Evolutionary conservation across 2,113 vertebrate genomes (phyloP).

Genomic region (Myotis davidii): DNA sequence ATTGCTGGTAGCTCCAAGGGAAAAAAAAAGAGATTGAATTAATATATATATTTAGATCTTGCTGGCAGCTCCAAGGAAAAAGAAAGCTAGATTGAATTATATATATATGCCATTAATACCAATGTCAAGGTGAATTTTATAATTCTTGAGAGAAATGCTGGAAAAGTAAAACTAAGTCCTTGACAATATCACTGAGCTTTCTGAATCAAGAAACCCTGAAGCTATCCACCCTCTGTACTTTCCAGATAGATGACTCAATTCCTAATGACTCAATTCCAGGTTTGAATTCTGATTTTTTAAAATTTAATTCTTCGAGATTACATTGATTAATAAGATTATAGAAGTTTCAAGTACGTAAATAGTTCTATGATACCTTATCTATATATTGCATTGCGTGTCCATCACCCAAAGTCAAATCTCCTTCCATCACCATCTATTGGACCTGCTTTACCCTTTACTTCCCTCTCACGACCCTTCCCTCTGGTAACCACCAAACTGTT

Average conservation of each 20-base stretch:
- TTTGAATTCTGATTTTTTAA: neutral
- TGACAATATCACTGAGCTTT: neutral
- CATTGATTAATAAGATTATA: neutral
- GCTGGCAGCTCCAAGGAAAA: neutral
- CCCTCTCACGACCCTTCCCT: neutral
- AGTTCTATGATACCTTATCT: neutral
- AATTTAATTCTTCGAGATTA: neutral
- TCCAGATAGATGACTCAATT: neutral
- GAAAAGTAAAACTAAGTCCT: neutral
- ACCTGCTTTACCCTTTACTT: neutral
- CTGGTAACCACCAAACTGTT: neutral
- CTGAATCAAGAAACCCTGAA: neutral
- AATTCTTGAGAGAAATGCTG: neutral
- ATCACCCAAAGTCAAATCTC: neutral
- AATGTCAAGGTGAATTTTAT: neutral
- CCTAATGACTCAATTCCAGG: neutral
- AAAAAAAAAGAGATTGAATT: neutral
- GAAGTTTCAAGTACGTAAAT: neutral
- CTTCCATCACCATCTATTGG: neutral
- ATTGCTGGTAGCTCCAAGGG: neutral
- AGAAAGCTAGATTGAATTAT: neutral
- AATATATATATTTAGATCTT: neutral
- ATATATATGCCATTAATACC: neutral
- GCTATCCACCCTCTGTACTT: neutral
- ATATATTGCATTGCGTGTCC: neutral